Evolutionary conservation across 2,888 invertebrate genomes (phyloP).

Genomic region (Acrobasis suavella): DNA sequence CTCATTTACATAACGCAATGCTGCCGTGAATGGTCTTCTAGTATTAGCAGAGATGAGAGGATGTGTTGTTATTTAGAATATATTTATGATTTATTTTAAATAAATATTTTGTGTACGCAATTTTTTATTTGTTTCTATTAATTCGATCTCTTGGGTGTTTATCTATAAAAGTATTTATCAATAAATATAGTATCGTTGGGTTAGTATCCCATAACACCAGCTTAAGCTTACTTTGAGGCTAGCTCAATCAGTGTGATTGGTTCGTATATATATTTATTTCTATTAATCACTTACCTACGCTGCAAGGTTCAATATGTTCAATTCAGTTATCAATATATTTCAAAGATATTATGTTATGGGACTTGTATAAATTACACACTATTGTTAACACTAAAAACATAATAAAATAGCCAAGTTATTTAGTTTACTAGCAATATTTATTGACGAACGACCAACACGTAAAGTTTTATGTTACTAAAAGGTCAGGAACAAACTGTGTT

Average conservation of each 20-base stretch:
- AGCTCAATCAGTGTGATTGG: no score
- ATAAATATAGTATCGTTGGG: no score
- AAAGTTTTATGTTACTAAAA: background rate
- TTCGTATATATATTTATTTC: slow-evolving; percentile 39
- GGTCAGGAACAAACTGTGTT: slow-evolving; percentile 1
- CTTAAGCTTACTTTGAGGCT: no score
- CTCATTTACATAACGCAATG: slow-evolving; percentile 56
- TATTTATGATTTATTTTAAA: slow-evolving; percentile 58
- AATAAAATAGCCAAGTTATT: slow-evolving; percentile 2
- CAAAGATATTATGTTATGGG: no score
- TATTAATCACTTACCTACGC: background rate
- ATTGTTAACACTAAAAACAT: no score
- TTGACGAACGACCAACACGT: background rate
- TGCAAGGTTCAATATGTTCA: no score
- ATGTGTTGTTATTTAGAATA: slow-evolving; percentile 63
- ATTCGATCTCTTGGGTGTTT: no score
- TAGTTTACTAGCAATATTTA: slow-evolving; percentile 5
- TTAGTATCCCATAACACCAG: no score
- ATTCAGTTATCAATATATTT: no score
- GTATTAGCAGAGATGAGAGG: slow-evolving; percentile 66
- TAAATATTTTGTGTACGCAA: slow-evolving; percentile 31
- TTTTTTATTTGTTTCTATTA: slow-evolving; percentile 38
- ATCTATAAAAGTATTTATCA: no score
- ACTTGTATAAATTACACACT: no score
- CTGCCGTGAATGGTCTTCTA: slow-evolving; percentile 75